Evolutionary conservation across 2,888 invertebrate genomes (phyloP).

Genomic region (Pheosia tremula): DNA sequence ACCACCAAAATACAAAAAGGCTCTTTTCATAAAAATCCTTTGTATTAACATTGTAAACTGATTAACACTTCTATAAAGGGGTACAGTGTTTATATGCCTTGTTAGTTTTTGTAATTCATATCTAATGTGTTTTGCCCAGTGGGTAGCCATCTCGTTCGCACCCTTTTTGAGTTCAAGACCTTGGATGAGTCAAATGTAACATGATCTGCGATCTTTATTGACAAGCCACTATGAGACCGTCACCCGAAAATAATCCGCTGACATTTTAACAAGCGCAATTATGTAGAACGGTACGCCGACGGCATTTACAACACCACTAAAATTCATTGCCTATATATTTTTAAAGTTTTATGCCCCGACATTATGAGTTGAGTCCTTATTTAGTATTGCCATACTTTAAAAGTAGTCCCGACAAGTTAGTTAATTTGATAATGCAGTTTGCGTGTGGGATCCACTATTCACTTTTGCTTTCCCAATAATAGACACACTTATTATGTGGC

Average conservation of each 20-base stretch:
- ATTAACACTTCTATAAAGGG: too few species aligned
- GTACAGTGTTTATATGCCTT: too few species aligned
- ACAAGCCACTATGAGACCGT: slow-evolving; percentile 22
- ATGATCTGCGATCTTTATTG: slow-evolving; percentile 5
- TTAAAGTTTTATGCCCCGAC: slow-evolving; percentile 25
- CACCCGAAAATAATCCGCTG: slow-evolving; percentile 24
- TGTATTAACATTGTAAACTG: too few species aligned
- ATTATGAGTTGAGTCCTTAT: slow-evolving; percentile 19
- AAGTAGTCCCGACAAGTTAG: neutral
- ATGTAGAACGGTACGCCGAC: slow-evolving; percentile 17
- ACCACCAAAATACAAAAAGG: too few species aligned
- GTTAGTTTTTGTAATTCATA: neutral
- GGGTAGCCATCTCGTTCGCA: neutral
- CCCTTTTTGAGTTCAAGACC: slow-evolving; percentile 11
- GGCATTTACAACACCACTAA: slow-evolving; percentile 31
- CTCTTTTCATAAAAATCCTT: too few species aligned
- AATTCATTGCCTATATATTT: slow-evolving; percentile 29
- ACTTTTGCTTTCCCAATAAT: too few species aligned
- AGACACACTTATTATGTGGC: too few species aligned
- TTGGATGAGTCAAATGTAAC: slow-evolving; percentile 23
- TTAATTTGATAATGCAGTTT: too few species aligned
- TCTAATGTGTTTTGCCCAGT: neutral
- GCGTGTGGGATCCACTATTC: too few species aligned
- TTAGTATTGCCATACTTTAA: slow-evolving; percentile 24
- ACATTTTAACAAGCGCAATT: slow-evolving; percentile 36